Base-by-base conservation (phyloP, 2,113 vertebrate species). In the Solea senegalensis region DNA sequence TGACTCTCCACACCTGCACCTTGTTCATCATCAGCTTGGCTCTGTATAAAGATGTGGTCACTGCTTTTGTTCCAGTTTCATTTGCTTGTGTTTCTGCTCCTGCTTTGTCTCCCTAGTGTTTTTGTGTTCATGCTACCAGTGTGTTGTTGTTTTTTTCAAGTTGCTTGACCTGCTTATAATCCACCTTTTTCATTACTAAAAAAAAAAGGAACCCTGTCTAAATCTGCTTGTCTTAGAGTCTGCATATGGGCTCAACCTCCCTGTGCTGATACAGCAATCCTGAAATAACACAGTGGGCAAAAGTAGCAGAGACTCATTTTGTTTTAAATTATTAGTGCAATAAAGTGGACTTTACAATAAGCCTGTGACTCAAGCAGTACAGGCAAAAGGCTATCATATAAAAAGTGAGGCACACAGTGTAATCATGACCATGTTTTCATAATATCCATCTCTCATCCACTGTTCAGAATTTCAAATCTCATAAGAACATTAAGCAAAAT, bases 331-430 rank as follows among this genome's bases (percentile, higher is more conserved):
- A 78, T 74, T 45, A 50, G 43, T 68, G 53, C 64, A 74, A 89
- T 89, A 82, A 87, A 69, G 45, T 61, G 71, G 74, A 80, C 66
- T 82, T 67, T 78, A 51, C 39, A 27, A 46, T 84, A 76, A 84
- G 54, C 82, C 72, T 7, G 2, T 15, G 69, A 82, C 41, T 79
- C 56, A 78, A 73, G 61, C 40, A 16, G 27, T 9, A 8, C 13
- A 58, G 16, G 46, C 41, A 45, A 13, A 21, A 10, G 40, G 26
- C 51, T 65, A 11, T 57, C 39, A 21, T 44, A 46, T 16, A 21
- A 21, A 43, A 50, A 69, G 56, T 1, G 8, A 80, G 46, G 21
- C 12, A 41, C 43, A 66, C 7, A 57, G 39, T 16, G 16, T 43
- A 57, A 28, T 51, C 43, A 56, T 45, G n/a, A 65, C 50, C 65